These are phyloP conservation scores for Parnassius orleans DNA, from an alignment of 2,888 invertebrate species.

Conservation along the genomic window DNA sequence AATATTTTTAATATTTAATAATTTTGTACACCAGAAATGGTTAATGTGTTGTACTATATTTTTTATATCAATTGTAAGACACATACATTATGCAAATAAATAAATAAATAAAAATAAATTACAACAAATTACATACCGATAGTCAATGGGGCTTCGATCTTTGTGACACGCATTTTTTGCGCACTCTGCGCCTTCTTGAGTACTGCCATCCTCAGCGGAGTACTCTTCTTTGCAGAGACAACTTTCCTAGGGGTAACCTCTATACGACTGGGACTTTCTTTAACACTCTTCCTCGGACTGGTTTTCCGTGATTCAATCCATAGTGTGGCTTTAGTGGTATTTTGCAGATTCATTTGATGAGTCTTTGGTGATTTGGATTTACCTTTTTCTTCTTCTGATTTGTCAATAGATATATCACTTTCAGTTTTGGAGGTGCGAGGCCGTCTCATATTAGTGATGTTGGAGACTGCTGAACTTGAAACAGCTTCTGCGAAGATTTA, in stretches of 20 bases:
- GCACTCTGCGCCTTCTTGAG: constrained; percentile 44
- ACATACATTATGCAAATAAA: too few species aligned
- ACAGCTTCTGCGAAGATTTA: neutral
- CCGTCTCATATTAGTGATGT: constrained; percentile 27
- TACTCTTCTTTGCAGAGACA: constrained; percentile 30
- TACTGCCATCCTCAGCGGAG: constrained; percentile 51
- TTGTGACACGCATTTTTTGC: constrained; percentile 39
- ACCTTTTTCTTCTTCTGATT: constrained; percentile 27
- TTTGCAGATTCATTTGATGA: constrained; percentile 25
- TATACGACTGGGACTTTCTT: constrained; percentile 25
- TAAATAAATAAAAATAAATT: neutral
- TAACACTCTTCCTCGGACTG: constrained; percentile 39
- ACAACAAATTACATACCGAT: constrained; percentile 51
- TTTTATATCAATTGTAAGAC: too few species aligned
- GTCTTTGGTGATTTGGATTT: constrained; percentile 25
- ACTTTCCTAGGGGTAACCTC: constrained; percentile 1
- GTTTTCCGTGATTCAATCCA: constrained; percentile 65
- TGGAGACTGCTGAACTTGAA: neutral
- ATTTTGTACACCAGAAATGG: too few species aligned
- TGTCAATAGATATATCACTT: constrained; percentile 28
- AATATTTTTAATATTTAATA: too few species aligned
- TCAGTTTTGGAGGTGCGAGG: constrained; percentile 31
- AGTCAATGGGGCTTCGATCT: constrained; percentile 53
- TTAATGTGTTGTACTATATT: too few species aligned
- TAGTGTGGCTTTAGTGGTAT: constrained; percentile 55